A percentile compares a stretch with the other conserved stretches of the same genome.
Conservation (phyloP, 2,797 vertebrate species). For the Tarsius wallacei region DNA sequence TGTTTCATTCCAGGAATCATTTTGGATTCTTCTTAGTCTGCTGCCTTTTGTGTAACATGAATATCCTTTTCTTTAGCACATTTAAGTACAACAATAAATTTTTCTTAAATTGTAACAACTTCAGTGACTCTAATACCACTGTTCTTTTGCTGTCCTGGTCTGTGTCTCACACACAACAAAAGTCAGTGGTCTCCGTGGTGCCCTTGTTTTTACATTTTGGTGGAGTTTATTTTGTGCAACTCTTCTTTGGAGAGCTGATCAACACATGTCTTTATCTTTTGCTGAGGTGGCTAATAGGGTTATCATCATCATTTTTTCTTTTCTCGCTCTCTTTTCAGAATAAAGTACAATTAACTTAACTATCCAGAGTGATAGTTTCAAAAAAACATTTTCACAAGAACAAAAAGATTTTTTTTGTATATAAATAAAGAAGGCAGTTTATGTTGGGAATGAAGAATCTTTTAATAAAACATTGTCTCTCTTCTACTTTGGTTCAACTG, state of each 20-base stretch:
- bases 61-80: constrained; percentile 39
- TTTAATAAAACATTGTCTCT: constrained; percentile 90
- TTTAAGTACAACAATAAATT: not conserved
- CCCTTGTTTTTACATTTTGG: not conserved
- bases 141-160: not conserved
- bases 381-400: constrained; percentile 85
- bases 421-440: constrained; percentile 85
- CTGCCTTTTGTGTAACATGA: constrained; percentile 22
- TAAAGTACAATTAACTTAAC: constrained; percentile 69
- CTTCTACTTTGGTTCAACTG: constrained; percentile 84
- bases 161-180: not conserved
- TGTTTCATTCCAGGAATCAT: not conserved
- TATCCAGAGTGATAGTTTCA: not conserved
- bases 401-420: constrained; percentile 87
- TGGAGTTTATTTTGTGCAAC: constrained; percentile 47
- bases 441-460: constrained; percentile 81
- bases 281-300: not conserved
- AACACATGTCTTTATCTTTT: not conserved
- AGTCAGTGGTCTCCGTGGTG: not conserved
- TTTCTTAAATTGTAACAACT: constrained; percentile 31
- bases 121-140: not conserved
- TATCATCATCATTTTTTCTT: constrained; percentile 52
- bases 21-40: not conserved
- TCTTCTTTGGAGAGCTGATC: constrained; percentile 16
- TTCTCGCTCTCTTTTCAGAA: constrained; percentile 53